These are phyloP conservation scores for Scopus umbretta DNA, from an alignment of 2,113 vertebrate species.

Conservation along the genomic window DNA sequence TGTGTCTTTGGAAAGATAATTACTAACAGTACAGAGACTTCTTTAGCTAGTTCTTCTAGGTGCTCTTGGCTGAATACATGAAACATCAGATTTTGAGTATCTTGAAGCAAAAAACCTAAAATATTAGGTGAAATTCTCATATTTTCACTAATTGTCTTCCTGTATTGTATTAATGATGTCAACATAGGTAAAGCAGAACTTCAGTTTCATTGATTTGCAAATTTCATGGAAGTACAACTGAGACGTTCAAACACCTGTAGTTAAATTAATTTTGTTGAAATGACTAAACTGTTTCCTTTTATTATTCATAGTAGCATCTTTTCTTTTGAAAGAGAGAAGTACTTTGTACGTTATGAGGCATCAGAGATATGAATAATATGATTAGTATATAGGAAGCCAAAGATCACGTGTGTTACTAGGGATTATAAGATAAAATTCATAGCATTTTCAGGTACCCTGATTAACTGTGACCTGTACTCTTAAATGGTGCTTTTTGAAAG, in stretches of 20 bases:
- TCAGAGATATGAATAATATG: background rate
- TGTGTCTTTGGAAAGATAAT: background rate
- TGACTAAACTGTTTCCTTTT: background rate
- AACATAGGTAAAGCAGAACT: background rate
- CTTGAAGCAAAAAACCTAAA: background rate
- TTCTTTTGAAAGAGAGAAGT: background rate
- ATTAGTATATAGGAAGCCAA: background rate
- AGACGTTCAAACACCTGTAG: background rate
- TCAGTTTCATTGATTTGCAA: background rate
- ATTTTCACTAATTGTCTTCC: background rate
- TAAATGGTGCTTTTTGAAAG: background rate
- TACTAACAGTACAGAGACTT: background rate
- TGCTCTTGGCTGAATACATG: background rate
- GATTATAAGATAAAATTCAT: background rate
- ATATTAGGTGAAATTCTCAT: background rate
- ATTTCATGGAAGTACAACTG: background rate
- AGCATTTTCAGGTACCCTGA: background rate
- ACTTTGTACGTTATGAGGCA: background rate
- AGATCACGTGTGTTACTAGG: background rate
- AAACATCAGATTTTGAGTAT: background rate
- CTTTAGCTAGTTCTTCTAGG: background rate
- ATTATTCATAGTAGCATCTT: background rate
- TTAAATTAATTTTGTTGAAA: background rate
- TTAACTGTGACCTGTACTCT: background rate
- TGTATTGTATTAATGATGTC: background rate